phyloP scores from a whole-genome alignment of 2,113 vertebrate genomes.

The Tiliqua scincoides region DNA sequence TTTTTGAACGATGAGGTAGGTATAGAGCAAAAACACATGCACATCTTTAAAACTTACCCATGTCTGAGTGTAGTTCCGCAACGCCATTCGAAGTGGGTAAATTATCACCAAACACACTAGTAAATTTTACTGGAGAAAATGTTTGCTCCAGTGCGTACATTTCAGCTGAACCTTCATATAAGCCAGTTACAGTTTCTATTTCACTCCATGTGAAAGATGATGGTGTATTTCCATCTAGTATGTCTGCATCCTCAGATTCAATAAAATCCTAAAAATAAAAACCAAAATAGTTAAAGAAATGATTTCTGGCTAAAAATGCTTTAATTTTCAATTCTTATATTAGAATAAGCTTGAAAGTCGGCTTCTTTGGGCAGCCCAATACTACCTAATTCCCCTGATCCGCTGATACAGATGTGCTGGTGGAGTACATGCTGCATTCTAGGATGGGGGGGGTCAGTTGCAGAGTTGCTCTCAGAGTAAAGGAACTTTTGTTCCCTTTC shows the following conservation, averaged over 20 bases:
- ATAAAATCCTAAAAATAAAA: conserved; percentile 76
- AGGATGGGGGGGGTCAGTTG: no score
- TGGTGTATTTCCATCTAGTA: conserved; percentile 52
- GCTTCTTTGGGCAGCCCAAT: no score
- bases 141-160: conserved; percentile 75
- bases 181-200: conserved; percentile 60
- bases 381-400: no score
- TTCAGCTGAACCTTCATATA: conserved; percentile 83
- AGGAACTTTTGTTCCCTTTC: no score
- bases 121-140: conserved; percentile 76
- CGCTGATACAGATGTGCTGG: no score
- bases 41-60: conserved; percentile 67
- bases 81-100: conserved; percentile 54
- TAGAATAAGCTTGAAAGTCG: neutral
- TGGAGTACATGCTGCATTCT: no score
- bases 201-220: conserved; percentile 42
- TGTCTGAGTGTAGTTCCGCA: conserved; percentile 54
- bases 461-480: no score
- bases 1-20: conserved; percentile 42
- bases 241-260: conserved; percentile 66
- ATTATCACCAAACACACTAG: conserved; percentile 55
- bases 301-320: neutral
- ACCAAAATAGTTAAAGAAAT: conserved; percentile 12
- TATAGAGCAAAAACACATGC: conserved; percentile 51
- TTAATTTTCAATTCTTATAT: neutral